phyloP scores from a whole-genome alignment of 2,797 vertebrate species.

The Strix occidentalis region DNA sequence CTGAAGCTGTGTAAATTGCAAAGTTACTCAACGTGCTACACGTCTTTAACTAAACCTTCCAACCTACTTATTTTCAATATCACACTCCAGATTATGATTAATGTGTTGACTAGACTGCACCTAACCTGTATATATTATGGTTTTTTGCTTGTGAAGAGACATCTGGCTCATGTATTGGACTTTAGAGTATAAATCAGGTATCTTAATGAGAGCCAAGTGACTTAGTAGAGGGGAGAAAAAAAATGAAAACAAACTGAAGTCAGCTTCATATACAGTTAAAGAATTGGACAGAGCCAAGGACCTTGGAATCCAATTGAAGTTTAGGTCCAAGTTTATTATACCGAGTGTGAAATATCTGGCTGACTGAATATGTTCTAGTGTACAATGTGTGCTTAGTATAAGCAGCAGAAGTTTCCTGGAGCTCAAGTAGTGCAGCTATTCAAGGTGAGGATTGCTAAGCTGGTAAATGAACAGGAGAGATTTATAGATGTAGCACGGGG shows the following conservation, averaged over 20 bases:
- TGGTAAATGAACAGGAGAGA: neutral
- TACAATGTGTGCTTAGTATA: neutral
- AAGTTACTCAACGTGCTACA: neutral
- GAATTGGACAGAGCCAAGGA: neutral
- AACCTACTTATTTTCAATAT: neutral
- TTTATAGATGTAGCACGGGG: neutral
- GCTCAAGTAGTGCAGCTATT: conserved; percentile 13
- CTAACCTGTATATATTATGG: neutral
- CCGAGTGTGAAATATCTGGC: neutral
- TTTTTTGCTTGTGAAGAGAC: neutral
- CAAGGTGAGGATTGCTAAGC: conserved; percentile 45
- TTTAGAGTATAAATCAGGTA: neutral
- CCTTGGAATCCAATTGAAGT: neutral
- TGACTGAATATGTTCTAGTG: neutral
- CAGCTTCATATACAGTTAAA: neutral
- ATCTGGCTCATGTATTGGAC: neutral
- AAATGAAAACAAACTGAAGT: neutral
- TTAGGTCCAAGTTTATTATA: neutral
- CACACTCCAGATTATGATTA: neutral
- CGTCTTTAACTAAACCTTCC: neutral
- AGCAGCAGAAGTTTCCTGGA: conserved; percentile 14
- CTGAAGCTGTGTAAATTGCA: neutral
- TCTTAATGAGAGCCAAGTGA: neutral
- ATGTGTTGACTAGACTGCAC: neutral
- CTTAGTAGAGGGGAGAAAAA: conserved; percentile 1